Evolutionary conservation across 2,888 invertebrate genomes (phyloP).

Genomic region (Mesoligia furuncula): DNA sequence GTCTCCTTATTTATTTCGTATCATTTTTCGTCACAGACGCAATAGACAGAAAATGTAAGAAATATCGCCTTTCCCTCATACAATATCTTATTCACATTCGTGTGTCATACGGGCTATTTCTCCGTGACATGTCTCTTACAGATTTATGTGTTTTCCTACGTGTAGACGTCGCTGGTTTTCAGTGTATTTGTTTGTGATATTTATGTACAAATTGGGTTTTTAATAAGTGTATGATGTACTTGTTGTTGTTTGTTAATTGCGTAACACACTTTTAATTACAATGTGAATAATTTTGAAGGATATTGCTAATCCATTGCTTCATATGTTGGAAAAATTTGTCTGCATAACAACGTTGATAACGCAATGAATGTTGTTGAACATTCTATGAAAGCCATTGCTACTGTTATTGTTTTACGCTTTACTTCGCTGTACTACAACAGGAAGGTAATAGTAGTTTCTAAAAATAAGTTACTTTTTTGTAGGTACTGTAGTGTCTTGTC

Average conservation of each 20-base stretch:
- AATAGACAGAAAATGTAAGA: constrained; percentile 48
- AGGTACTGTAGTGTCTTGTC: no score
- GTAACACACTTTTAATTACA: no score
- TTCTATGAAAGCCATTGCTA: no score
- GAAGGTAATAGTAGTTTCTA: background rate
- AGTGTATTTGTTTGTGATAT: constrained; percentile 36
- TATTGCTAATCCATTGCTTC: no score
- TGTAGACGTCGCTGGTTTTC: constrained; percentile 31
- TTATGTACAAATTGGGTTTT: constrained; percentile 14
- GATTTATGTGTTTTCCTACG: constrained; percentile 56
- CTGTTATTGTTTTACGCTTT: no score
- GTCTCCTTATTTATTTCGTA: constrained; percentile 59
- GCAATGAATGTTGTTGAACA: no score
- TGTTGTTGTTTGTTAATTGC: background rate
- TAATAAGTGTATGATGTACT: background rate
- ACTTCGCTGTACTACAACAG: no score
- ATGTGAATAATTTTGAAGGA: no score
- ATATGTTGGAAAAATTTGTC: no score
- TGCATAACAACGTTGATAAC: no score
- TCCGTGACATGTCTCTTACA: constrained; percentile 35
- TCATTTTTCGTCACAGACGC: constrained; percentile 64
- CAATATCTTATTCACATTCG: constrained; percentile 67
- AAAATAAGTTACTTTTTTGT: background rate
- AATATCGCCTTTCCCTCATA: constrained; percentile 54
- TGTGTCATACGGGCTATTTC: constrained; percentile 60